Evolutionary conservation across 2,113 vertebrate species (phyloP), one percentile per base, ranked within the genome.

Genomic region (Beaufortia kweichowensis): DNA sequence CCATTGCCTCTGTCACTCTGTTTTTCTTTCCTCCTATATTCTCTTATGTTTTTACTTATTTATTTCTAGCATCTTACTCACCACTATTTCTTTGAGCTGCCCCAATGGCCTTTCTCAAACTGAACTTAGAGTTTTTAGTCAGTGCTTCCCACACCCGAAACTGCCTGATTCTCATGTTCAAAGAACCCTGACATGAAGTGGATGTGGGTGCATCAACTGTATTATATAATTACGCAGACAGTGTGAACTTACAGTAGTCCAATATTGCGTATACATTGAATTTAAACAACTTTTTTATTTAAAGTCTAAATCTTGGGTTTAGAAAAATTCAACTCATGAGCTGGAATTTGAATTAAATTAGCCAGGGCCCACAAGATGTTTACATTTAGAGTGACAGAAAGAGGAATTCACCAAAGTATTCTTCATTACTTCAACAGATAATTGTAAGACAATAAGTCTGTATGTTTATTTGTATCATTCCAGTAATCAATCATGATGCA

Each of bases 31-130:
- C 33, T 75, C 76, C 77, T 70, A 75, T 69, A 73, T 79, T 67
- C 35, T 61, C 46, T 21, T 62, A 1, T 17, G 55, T 74, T 76
- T 70, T 76, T 76, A 69, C 75, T 82, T 84, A 76, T 75, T 85
- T 76, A 24, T 66, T 60, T 28, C n/a, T 46, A 31, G 28, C 29
- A 17, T 17, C 53, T 82, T 78, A 68, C 56, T 82, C 80, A 43
- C 73, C 72, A 12, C 75, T 69, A 23, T n/a, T 41, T 79, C 73
- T 76, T 57, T 81, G 78, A 82, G 68, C 71, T 64, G 59, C 57
- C 46, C 80, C 70, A 2, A 41, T 69, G 73, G 70, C 65, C 79
- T 81, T 67, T 79, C 24, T 12, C 61, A 24, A 80, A 62, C 17
- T n/a, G 64, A 78, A 41, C 43, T 76, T 76, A 77, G 39, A 4